Evolutionary conservation across 2,888 invertebrate genomes (phyloP).

Genomic region (Carabus problematicus): DNA sequence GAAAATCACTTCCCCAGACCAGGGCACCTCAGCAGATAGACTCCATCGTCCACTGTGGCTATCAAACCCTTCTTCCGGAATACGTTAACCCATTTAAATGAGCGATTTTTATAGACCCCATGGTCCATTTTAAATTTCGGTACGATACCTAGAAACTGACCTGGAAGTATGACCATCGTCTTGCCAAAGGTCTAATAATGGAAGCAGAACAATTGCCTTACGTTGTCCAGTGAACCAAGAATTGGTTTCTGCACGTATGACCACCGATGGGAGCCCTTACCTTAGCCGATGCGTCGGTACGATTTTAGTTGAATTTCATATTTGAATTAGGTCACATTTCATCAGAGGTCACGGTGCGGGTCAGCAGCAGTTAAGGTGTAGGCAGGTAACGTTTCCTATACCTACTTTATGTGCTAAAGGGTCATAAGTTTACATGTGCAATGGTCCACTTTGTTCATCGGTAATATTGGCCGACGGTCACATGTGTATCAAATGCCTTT

Average conservation of each 20-base stretch:
- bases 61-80: conserved; percentile 33
- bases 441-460: conserved; percentile 4
- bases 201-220: conserved; percentile 17
- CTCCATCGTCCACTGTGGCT: neutral
- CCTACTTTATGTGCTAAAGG: neutral
- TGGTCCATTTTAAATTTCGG: conserved; percentile 36
- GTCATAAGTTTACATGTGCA: no score
- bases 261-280: neutral
- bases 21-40: conserved; percentile 3
- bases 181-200: conserved; percentile 18
- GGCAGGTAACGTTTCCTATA: conserved; percentile 20
- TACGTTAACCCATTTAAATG: conserved; percentile 30
- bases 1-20: conserved; percentile 29
- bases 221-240: no score
- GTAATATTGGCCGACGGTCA: conserved; percentile 16
- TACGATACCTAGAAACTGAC: conserved; percentile 24
- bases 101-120: conserved; percentile 21
- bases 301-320: neutral
- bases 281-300: neutral
- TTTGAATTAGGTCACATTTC: conserved; percentile 38
- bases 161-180: conserved; percentile 35
- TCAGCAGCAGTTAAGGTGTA: conserved; percentile 26
- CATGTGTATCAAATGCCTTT: conserved; percentile 10
- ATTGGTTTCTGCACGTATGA: conserved; percentile 17
- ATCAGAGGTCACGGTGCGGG: conserved; percentile 27